These are phyloP conservation scores for Leptinotarsa peninsularis DNA, from an alignment of 2,888 invertebrate species.

Conservation along the genomic window DNA sequence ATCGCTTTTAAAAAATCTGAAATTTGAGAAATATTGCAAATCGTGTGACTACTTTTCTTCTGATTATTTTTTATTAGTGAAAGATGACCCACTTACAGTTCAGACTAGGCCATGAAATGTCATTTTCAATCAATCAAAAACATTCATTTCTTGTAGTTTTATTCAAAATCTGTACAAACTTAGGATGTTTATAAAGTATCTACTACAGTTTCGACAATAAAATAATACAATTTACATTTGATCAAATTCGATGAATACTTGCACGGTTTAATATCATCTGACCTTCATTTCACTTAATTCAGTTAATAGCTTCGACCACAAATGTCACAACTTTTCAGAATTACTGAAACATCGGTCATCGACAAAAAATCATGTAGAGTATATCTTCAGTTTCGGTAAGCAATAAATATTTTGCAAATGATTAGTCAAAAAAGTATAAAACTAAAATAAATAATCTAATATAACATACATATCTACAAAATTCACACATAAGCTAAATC, in stretches of 20 bases:
- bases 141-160: neutral
- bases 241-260: neutral
- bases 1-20: too few species aligned
- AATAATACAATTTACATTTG: neutral
- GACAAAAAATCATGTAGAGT: neutral
- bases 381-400: neutral
- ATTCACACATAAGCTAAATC: conserved; percentile 7
- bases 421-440: conserved; percentile 18
- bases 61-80: too few species aligned
- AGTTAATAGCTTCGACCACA: neutral
- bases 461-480: conserved; percentile 26
- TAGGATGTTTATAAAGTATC: neutral
- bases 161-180: conserved; percentile 7
- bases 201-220: neutral
- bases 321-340: conserved; percentile 3
- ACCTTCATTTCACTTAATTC: neutral
- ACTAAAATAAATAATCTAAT: conserved; percentile 23
- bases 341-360: conserved; percentile 1
- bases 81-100: too few species aligned
- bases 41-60: too few species aligned
- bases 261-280: neutral
- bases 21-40: too few species aligned
- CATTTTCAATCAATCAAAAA: neutral
- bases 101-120: neutral
- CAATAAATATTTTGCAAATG: conserved; percentile 1